Evolutionary conservation across 2,888 invertebrate species (phyloP).

Genomic region (Callosobruchus maculatus): DNA sequence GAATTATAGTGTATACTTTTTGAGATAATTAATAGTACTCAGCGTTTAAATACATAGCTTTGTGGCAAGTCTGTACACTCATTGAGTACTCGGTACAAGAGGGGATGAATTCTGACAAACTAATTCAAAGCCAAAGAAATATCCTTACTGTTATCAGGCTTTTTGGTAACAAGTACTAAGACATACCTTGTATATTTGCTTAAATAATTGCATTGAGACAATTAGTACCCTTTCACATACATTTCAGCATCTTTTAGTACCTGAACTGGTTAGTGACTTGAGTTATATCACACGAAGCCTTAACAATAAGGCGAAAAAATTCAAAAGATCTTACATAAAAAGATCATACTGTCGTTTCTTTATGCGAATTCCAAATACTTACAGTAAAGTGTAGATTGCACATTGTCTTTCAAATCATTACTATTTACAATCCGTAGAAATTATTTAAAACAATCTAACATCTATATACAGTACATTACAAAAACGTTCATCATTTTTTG

Average conservation of each 20-base stretch:
- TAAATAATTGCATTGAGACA: background rate
- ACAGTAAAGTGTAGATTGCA: constrained; percentile 32
- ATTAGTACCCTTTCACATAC: background rate
- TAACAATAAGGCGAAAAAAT: constrained; percentile 3
- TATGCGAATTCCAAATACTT: background rate
- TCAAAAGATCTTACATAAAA: constrained; percentile 4
- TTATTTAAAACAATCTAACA: constrained; percentile 42
- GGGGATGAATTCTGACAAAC: background rate
- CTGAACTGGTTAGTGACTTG: background rate
- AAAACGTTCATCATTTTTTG: constrained; percentile 42
- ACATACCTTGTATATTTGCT: background rate
- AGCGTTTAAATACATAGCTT: background rate
- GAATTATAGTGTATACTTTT: too few relatives aligned
- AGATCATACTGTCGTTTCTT: constrained; percentile 2
- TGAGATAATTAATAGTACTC: too few relatives aligned
- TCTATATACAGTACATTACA: constrained; percentile 48
- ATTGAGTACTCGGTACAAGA: background rate
- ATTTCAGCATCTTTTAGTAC: background rate
- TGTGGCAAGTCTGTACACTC: background rate
- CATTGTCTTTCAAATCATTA: constrained; percentile 35
- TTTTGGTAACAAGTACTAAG: background rate
- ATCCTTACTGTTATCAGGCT: background rate
- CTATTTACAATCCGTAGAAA: constrained; percentile 43
- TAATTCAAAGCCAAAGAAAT: background rate
- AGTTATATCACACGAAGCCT: constrained; percentile 2